Base-by-base conservation (phyloP, 2,113 vertebrate genomes). In the Dicrurus megarhynchus region DNA sequence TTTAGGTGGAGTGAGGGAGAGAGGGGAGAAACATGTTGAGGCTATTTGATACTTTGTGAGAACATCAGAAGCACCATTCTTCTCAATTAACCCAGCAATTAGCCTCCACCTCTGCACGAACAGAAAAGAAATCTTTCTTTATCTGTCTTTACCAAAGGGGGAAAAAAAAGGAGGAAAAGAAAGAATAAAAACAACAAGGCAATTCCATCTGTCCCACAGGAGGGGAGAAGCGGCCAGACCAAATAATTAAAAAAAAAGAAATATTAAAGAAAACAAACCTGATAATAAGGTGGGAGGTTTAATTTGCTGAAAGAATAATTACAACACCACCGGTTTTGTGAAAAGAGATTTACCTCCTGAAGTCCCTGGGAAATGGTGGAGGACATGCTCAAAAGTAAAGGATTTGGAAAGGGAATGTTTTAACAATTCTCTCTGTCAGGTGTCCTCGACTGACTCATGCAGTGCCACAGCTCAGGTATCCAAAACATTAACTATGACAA, bases 61-160 rank as follows among this genome's bases (percentile, higher is more conserved):
- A 91, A 96, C 90, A 96, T 97, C 96, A 97, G 97, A 98, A 97
- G 93, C 68, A 92, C 85, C 93, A 98, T 97, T 97, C 93, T 97
- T 96, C 96, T 97, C 97, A 97, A 97, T 98, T 96, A 97, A 96
- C 96, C 91, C 87, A 93, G 95, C 95, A 97, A 98, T 97, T 97
- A 96, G 90, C 93, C 95, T 96, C 92, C 91, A 97, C 89, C 94
- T 97, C 75, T 70, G 92, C 80, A 87, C 1, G 1, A 80, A 81
- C 22, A 24, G 89, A 94, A 94, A 97, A 94, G 87, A 95, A 93
- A 87, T 78, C 56, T 55, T 87, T 96, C 93, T 92, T 86, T 82
- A 60, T 90, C 59, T 78, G 50, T 67, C 52, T 46, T 61, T 63
- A 59, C 21, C 3, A 71, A 39, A 55, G 39, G 30, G 47, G 20